These are phyloP conservation scores for Lissocephala sabroskyi DNA, from an alignment of 2,888 invertebrate species.

Conservation along the genomic window DNA sequence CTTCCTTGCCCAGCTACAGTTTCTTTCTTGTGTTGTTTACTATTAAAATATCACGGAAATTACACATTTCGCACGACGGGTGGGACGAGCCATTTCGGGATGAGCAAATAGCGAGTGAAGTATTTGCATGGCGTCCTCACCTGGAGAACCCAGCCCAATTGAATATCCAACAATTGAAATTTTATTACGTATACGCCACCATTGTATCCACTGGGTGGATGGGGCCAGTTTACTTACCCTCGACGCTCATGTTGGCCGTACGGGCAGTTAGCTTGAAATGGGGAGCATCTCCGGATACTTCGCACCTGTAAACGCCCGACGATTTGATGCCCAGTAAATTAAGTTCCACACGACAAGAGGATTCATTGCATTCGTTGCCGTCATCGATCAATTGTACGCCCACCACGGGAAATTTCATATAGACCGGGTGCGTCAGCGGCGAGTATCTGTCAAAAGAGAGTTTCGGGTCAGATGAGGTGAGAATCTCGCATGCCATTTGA, in stretches of 20 bases:
- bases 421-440: conserved; percentile 66
- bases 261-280: conserved; percentile 75
- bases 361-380: conserved; percentile 66
- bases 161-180: conserved; percentile 57
- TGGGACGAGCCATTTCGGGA: not conserved
- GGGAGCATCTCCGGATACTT: conserved; percentile 77
- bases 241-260: conserved; percentile 75
- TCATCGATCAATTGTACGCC: conserved; percentile 64
- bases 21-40: conserved; percentile 47
- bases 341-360: conserved; percentile 66
- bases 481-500: conserved; percentile 21
- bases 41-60: conserved; percentile 65
- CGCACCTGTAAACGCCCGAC: conserved; percentile 76
- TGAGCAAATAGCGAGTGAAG: conserved; percentile 21
- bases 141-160: conserved; percentile 3
- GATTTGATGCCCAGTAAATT: conserved; percentile 65
- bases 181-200: conserved; percentile 41
- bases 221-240: conserved; percentile 72
- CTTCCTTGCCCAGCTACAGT: conserved; percentile 12
- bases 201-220: not conserved
- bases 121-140: conserved; percentile 36
- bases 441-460: conserved; percentile 59
- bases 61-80: conserved; percentile 56
- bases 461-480: no score
- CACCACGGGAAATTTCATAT: conserved; percentile 62